Evolutionary conservation across 2,797 vertebrate species (phyloP), one percentile per base, ranked within the genome.

Genomic region (Paguma larvata): DNA sequence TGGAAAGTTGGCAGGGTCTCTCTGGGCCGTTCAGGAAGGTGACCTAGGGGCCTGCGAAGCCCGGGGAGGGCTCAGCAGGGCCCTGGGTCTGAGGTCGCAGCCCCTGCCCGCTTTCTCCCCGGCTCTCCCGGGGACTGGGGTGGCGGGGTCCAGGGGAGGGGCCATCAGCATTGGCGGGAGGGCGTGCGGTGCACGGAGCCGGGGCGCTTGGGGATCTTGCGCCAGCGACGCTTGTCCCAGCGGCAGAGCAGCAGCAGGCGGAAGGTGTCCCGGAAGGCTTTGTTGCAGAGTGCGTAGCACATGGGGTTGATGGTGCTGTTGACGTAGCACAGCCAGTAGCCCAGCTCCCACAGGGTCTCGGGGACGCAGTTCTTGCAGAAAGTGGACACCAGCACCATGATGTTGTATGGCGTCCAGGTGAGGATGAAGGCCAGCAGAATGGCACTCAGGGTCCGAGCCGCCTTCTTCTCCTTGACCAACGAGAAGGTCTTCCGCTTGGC

Each of bases 301-400:
- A 99, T 98, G 94, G 99, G 99, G 97, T 99, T 99, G 94, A 99
- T 96, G 0, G 99, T 99, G 98, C 99, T 99, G 97, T 99, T 99
- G 89, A 99, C 98, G 0, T 99, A 99, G 96, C 99, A 99, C 41
- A 99, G 98, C 99, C 99, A 99, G 97, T 99, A 99, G 85, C 99
- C 99, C 94, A 99, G 97, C 91, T 99, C 98, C 99, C 99, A 99
- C 82, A 99, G 98, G 84, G 97, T 98, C 30, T 97, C 97, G 1
- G 99, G 99, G 27, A 99, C 98, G 2, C 98, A 99, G 91, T 98
- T 95, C 62, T 97, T 96, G 95, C 99, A 99, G 94, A 99, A 99
- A 16, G 99, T 98, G 19, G 99, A 99, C 78, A 99, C 99, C 97
- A 99, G 98, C 98, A 99, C 99, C 99, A 99, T 99, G 97, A 99